Evolutionary conservation across 2,113 vertebrate genomes (phyloP).

Genomic region (Nannospalax galili): DNA sequence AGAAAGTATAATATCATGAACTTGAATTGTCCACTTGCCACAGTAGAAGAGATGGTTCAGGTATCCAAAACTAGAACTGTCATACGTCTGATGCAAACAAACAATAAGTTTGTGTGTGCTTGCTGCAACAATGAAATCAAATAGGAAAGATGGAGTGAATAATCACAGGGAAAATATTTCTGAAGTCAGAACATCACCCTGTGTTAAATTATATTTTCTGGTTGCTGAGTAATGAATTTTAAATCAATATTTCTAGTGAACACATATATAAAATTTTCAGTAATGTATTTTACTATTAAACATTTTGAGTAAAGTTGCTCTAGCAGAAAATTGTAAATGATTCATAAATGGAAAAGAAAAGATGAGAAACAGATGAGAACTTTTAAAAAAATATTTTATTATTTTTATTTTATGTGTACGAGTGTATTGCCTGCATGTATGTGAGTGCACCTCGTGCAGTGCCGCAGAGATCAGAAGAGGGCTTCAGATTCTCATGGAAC

Average conservation of each 20-base stretch:
- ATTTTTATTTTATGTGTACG: too few species aligned
- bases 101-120: background rate
- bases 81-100: constrained; percentile 1
- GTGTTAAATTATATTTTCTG: constrained; percentile 75
- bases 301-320: constrained; percentile 60
- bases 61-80: background rate
- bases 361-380: constrained; percentile 61
- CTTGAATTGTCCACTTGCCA: background rate
- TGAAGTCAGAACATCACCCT: constrained; percentile 67
- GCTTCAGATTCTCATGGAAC: too few species aligned
- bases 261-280: constrained; percentile 70
- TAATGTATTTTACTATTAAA: constrained; percentile 74
- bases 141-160: background rate
- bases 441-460: too few species aligned
- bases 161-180: constrained; percentile 72
- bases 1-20: background rate
- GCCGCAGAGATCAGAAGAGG: too few species aligned
- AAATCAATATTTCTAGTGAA: constrained; percentile 74
- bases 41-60: background rate
- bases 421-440: too few species aligned
- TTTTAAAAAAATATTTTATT: constrained; percentile 35
- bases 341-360: constrained; percentile 73
- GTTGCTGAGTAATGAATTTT: constrained; percentile 70
- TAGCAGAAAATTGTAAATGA: constrained; percentile 81
- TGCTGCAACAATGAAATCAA: background rate